Evolutionary conservation across 2,113 vertebrate species (phyloP).

Genomic region (Paracanthobrama guichenoti): DNA sequence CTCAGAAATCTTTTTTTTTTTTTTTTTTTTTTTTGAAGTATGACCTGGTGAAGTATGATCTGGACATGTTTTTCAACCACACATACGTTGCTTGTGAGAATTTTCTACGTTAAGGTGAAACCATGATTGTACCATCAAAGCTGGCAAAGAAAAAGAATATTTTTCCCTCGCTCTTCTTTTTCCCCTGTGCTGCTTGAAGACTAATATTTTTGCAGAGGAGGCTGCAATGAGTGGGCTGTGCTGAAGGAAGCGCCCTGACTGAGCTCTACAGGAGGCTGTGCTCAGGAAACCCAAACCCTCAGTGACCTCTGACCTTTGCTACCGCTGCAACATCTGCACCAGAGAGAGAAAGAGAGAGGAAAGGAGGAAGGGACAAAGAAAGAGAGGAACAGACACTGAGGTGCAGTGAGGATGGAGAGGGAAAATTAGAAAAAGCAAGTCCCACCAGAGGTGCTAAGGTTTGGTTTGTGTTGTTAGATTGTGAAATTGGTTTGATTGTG

Average conservation of each 20-base stretch:
- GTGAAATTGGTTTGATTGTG: too few relatives aligned
- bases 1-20: too few relatives aligned
- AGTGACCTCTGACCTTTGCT: slow-evolving; percentile 70
- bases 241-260: slow-evolving; percentile 60
- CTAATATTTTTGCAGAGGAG: slow-evolving; percentile 59
- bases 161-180: slow-evolving; percentile 16
- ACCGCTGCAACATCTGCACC: slow-evolving; percentile 68
- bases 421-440: not conserved
- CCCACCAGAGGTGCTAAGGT: not conserved
- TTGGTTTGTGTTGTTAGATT: not conserved
- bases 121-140: slow-evolving; percentile 26
- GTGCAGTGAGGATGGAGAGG: not conserved
- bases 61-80: not conserved
- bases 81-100: not conserved
- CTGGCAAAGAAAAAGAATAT: slow-evolving; percentile 8
- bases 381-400: slow-evolving; percentile 1
- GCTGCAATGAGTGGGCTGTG: slow-evolving; percentile 52
- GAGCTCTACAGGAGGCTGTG: slow-evolving; percentile 63
- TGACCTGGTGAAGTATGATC: not conserved
- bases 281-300: slow-evolving; percentile 74
- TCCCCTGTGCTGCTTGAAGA: slow-evolving; percentile 47
- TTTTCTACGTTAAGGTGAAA: not conserved
- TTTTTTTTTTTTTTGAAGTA: too few relatives aligned
- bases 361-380: slow-evolving; percentile 32
- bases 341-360: slow-evolving; percentile 34